Evolutionary conservation across 2,888 invertebrate species (phyloP).

Genomic region (Tachina fera): DNA sequence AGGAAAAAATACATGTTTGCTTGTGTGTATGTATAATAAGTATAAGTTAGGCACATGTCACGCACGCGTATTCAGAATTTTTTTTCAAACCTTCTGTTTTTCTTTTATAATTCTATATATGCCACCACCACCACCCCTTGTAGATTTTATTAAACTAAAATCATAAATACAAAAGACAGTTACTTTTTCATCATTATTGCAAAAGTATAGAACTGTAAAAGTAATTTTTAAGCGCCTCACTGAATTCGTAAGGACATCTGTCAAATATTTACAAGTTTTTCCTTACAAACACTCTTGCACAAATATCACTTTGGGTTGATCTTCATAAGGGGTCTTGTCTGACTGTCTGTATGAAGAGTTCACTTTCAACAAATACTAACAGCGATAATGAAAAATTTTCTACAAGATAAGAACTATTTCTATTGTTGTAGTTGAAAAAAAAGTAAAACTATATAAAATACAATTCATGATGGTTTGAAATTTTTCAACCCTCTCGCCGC

Average conservation of each 20-base stretch:
- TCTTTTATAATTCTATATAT: background rate
- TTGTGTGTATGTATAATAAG: background rate
- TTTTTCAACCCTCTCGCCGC: slow-evolving; percentile 57
- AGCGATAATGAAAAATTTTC: slow-evolving; percentile 63
- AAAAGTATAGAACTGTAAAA: slow-evolving; percentile 23
- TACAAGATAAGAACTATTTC: slow-evolving; percentile 67
- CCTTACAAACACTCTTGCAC: slow-evolving; percentile 34
- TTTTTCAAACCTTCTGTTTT: slow-evolving; percentile 34
- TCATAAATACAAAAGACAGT: slow-evolving; percentile 38
- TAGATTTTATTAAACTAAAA: background rate
- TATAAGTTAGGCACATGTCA: slow-evolving; percentile 29
- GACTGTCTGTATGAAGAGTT: slow-evolving; percentile 2
- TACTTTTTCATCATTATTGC: slow-evolving; percentile 26
- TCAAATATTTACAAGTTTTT: slow-evolving; percentile 58
- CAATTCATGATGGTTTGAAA: slow-evolving; percentile 48
- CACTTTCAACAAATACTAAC: slow-evolving; percentile 16
- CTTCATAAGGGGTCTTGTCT: slow-evolving; percentile 58
- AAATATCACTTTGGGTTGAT: slow-evolving; percentile 38
- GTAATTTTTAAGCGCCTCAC: slow-evolving; percentile 55
- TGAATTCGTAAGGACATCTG: slow-evolving; percentile 68
- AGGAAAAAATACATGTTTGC: background rate
- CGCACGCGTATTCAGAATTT: slow-evolving; percentile 45
- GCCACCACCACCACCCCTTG: slow-evolving; percentile 32
- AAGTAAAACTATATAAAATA: slow-evolving; percentile 6
- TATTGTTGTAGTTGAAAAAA: slow-evolving; percentile 37